Percentiles rank a stretch among this genome's conserved stretches.
Evolutionary conservation across 2,888 invertebrate genomes (phyloP).

Genomic region (Nebria salina): DNA sequence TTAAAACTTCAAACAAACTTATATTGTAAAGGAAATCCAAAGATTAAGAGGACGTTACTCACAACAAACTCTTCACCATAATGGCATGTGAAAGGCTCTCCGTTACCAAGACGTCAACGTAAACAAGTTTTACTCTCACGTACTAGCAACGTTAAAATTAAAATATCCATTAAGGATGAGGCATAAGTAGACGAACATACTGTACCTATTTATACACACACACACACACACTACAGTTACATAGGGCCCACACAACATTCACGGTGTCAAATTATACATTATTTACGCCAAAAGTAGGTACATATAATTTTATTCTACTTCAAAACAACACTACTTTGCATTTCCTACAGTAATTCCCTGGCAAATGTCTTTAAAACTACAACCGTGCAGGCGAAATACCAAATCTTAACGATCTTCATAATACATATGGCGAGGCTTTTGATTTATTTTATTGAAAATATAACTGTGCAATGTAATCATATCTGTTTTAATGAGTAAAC

Average conservation of each 20-base stretch:
- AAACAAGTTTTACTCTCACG: conserved; percentile 13
- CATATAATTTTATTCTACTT: conserved; percentile 1
- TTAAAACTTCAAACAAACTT: conserved; percentile 46
- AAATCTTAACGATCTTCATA: neutral
- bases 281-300: neutral
- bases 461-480: neutral
- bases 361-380: neutral
- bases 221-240: neutral
- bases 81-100: conserved; percentile 15
- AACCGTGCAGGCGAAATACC: neutral
- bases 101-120: neutral
- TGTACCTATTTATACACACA: neutral
- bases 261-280: neutral
- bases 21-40: conserved; percentile 42
- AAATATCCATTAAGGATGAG: conserved; percentile 14
- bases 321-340: neutral
- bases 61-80: conserved; percentile 35
- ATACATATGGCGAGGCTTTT: neutral
- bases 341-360: neutral
- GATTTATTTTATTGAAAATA: no score
- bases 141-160: conserved; percentile 15
- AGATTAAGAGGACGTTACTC: conserved; percentile 43
- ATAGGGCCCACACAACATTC: neutral
- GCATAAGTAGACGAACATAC: conserved; percentile 4
- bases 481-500: neutral